Evolutionary conservation across 2,797 vertebrate species (phyloP).

Genomic region (Lagodon rhomboides): DNA sequence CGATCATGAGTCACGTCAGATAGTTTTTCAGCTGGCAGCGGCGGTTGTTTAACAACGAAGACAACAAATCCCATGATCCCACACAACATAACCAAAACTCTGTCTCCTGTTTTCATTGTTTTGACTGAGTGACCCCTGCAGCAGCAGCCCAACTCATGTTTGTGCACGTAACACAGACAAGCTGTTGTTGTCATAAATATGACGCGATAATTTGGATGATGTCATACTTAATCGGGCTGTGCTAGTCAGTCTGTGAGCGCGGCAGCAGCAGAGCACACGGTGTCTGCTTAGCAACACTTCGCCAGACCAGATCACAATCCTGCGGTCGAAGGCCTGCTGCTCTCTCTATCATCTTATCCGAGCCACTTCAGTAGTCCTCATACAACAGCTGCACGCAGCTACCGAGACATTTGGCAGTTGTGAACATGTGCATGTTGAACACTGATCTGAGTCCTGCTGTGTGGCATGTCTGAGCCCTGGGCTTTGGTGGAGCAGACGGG

Average conservation of each 20-base stretch:
- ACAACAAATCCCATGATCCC: too few species aligned
- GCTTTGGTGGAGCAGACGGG: slow-evolving; percentile 66
- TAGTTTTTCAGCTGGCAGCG: too few species aligned
- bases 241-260: slow-evolving; percentile 6
- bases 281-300: not conserved
- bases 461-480: slow-evolving; percentile 73
- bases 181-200: not conserved
- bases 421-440: slow-evolving; percentile 62
- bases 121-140: too few species aligned
- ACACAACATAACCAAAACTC: too few species aligned
- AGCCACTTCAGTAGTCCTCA: slow-evolving; percentile 61
- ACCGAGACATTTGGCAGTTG: slow-evolving; percentile 57
- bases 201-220: slow-evolving; percentile 17
- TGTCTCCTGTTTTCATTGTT: too few species aligned
- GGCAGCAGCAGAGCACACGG: slow-evolving; percentile 3
- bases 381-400: slow-evolving; percentile 74
- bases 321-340: slow-evolving; percentile 29
- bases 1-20: too few species aligned
- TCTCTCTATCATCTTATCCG: slow-evolving; percentile 50
- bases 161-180: too few species aligned
- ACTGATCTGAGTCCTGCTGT: slow-evolving; percentile 67
- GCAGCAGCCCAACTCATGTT: too few species aligned
- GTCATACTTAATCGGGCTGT: not conserved
- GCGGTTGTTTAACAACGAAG: too few species aligned
- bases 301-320: slow-evolving; percentile 18